Percentiles rank a stretch among this genome's conserved stretches.
Evolutionary conservation across 2,797 vertebrate genomes (phyloP).

Genomic region (Enteromius mattozi): DNA sequence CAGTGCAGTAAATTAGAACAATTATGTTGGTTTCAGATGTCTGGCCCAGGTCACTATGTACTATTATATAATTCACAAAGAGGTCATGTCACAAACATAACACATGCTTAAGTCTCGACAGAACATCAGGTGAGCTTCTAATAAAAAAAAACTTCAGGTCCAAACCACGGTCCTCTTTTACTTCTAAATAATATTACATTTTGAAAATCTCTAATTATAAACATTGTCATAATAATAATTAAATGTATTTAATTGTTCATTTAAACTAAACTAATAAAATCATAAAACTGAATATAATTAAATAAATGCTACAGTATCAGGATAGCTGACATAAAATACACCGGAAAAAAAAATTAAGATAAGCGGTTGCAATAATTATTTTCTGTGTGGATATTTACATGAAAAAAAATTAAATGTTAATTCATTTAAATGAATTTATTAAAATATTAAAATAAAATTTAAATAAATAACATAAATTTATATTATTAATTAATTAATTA

Average conservation of each 20-base stretch:
- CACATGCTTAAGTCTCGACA: background rate
- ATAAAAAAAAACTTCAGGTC: background rate
- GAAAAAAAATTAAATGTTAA: background rate
- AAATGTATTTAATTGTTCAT: background rate
- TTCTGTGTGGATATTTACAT: background rate
- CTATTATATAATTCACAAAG: background rate
- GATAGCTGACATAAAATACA: background rate
- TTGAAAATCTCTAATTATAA: background rate
- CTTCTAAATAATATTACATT: background rate
- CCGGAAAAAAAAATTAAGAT: no score
- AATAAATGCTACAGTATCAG: background rate
- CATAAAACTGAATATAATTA: background rate
- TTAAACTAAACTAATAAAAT: background rate
- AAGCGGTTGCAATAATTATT: no score
- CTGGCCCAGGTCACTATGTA: background rate
- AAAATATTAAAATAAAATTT: background rate
- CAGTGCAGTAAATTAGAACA: background rate
- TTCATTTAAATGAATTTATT: background rate
- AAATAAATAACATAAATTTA: background rate
- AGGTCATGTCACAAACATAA: background rate
- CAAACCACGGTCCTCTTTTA: background rate
- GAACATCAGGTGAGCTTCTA: background rate
- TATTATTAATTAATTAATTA: background rate
- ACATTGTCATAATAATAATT: background rate
- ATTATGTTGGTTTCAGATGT: background rate